Evolutionary conservation across 2,113 vertebrate genomes (phyloP).

Genomic region (Atrichornis clamosus): DNA sequence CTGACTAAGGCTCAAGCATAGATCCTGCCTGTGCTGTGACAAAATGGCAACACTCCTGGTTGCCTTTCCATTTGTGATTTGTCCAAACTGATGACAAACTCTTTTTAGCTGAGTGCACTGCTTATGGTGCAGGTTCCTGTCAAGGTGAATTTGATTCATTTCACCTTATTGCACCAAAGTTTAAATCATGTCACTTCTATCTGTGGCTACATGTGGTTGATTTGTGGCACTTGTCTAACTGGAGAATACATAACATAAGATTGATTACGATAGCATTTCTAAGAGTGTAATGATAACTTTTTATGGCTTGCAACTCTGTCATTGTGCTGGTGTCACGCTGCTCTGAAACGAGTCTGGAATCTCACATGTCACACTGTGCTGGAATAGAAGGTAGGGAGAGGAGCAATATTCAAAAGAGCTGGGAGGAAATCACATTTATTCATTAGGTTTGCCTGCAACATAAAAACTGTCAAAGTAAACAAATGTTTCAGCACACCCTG

Average conservation of each 20-base stretch:
- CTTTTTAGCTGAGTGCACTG: slow-evolving; percentile 21
- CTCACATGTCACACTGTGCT: rapidly evolving
- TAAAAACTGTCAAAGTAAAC: neutral
- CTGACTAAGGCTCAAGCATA: neutral
- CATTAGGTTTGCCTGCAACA: neutral
- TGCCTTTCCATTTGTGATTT: slow-evolving; percentile 14
- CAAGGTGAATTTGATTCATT: slow-evolving; percentile 69
- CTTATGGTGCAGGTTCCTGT: slow-evolving; percentile 36
- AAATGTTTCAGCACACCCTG: neutral
- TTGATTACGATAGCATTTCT: slow-evolving; percentile 67
- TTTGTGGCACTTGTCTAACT: slow-evolving; percentile 58
- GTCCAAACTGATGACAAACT: slow-evolving; percentile 20
- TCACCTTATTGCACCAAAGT: slow-evolving; percentile 65
- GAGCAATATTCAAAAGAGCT: neutral
- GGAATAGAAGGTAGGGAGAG: neutral
- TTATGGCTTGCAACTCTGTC: slow-evolving; percentile 43
- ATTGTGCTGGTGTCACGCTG: neutral
- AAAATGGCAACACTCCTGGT: neutral
- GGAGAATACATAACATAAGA: slow-evolving; percentile 56
- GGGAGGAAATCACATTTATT: neutral
- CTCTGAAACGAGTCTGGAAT: neutral
- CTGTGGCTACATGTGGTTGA: slow-evolving; percentile 63
- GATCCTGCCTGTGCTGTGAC: neutral
- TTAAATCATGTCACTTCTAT: slow-evolving; percentile 72
- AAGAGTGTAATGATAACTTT: slow-evolving; percentile 52